Conservation (phyloP, 1,140 invertebrate species). For the Adoxophyes honmai region DNA sequence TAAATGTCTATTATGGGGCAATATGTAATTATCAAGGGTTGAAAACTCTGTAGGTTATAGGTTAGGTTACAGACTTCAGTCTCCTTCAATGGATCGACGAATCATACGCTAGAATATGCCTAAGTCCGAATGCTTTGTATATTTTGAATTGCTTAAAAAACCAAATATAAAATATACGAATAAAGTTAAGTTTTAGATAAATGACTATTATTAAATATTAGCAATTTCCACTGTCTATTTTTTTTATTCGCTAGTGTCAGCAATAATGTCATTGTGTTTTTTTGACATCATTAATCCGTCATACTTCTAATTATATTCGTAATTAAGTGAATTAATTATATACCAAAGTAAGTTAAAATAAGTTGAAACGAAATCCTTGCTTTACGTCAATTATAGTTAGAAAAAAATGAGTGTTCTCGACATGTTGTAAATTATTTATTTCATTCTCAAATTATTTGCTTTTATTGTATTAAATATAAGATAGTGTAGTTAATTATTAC, state of each 20-base stretch:
- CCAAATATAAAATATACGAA: conserved; percentile 51
- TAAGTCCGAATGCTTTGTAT: conserved; percentile 72
- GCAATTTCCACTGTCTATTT: background rate
- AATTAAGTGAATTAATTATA: conserved; percentile 23
- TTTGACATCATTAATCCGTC: conserved; percentile 3
- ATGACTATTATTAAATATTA: conserved; percentile 4
- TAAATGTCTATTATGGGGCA: conserved; percentile 47
- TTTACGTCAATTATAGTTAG: conserved; percentile 72
- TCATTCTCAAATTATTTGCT: conserved; percentile 40
- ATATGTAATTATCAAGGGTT: conserved; percentile 52
- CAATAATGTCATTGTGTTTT: conserved; percentile 4
- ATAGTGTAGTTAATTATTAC: conserved; percentile 46
- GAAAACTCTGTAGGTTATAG: conserved; percentile 50
- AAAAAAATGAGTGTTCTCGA: conserved; percentile 42
- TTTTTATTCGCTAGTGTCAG: background rate
- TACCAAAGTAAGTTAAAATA: conserved; percentile 37
- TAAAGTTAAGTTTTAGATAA: background rate
- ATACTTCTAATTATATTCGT: conserved; percentile 25
- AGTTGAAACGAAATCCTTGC: conserved; percentile 44
- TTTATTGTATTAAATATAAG: conserved; percentile 29
- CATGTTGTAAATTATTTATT: conserved; percentile 49
- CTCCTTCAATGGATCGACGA: conserved; percentile 54
- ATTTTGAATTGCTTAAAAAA: conserved; percentile 55
- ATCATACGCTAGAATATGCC: conserved; percentile 76
- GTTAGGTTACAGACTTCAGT: conserved; percentile 41